These are phyloP conservation scores for Microcebus griseorufus DNA, from an alignment of 2,113 vertebrate species.

Conservation along the genomic window DNA sequence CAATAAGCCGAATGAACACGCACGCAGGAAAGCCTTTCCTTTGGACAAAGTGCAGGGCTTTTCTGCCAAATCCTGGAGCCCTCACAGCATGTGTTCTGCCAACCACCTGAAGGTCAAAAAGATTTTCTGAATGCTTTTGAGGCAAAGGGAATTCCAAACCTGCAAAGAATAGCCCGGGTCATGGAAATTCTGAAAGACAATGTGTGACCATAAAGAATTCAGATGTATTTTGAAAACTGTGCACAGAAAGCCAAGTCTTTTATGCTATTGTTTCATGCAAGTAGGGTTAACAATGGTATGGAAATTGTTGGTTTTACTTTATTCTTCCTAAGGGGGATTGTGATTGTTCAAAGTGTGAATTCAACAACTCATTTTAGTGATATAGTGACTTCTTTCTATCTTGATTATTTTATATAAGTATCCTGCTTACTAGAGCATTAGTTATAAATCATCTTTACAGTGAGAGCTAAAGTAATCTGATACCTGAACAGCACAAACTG, in stretches of 20 bases:
- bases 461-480: not conserved
- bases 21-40: not conserved
- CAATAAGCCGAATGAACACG: not conserved
- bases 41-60: not conserved
- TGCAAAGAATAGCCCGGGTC: not conserved
- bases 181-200: not conserved
- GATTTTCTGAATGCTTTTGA: not conserved
- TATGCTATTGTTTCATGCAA: not conserved
- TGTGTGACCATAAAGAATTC: not conserved
- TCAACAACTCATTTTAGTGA: not conserved
- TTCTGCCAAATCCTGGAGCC: not conserved
- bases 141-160: constrained; percentile 15
- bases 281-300: not conserved
- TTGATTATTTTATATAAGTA: not conserved
- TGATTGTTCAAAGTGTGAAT: not conserved
- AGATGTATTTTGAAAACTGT: not conserved
- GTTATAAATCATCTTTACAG: not conserved
- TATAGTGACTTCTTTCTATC: not conserved
- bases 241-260: not conserved
- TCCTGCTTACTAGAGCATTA: not conserved
- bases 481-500: not conserved
- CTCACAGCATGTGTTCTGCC: not conserved
- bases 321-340: not conserved
- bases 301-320: not conserved
- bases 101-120: constrained; percentile 14